phyloP scores from a whole-genome alignment of 2,888 invertebrate genomes.

The Cactoblastis cactorum region DNA sequence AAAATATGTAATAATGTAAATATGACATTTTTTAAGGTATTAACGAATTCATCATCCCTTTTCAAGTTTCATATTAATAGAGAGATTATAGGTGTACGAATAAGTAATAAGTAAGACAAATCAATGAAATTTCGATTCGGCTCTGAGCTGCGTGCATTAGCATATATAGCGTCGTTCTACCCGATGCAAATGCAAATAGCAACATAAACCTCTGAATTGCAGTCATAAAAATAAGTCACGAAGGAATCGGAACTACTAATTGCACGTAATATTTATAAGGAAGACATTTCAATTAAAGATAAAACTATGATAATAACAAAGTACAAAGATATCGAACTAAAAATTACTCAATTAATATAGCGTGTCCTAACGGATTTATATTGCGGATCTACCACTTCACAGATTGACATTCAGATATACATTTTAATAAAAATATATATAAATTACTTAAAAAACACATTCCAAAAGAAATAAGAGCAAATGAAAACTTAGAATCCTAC shows the following conservation, averaged over 20 bases:
- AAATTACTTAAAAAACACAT: constrained; percentile 3
- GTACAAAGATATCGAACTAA: too few species aligned
- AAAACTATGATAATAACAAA: too few species aligned
- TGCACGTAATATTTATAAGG: not conserved
- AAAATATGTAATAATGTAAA: too few species aligned
- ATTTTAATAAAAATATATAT: not conserved
- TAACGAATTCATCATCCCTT: too few species aligned
- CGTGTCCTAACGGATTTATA: too few species aligned
- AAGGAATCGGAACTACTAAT: not conserved
- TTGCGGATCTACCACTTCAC: too few species aligned
- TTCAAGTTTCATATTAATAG: too few species aligned
- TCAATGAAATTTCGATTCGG: not conserved
- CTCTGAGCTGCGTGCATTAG: constrained; percentile 6
- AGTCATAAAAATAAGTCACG: constrained; percentile 6
- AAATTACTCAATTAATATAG: too few species aligned
- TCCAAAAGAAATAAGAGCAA: constrained; percentile 9
- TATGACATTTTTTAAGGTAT: too few species aligned
- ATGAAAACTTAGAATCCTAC: constrained; percentile 12
- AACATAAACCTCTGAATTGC: constrained; percentile 7
- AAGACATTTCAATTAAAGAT: too few species aligned
- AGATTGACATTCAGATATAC: too few species aligned
- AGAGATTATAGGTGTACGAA: too few species aligned
- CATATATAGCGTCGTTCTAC: constrained; percentile 4
- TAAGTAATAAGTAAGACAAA: constrained; percentile 21
- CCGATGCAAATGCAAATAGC: constrained; percentile 10